Base-by-base conservation (phyloP, 2,113 vertebrate species). In the Anthoscopus minutus region DNA sequence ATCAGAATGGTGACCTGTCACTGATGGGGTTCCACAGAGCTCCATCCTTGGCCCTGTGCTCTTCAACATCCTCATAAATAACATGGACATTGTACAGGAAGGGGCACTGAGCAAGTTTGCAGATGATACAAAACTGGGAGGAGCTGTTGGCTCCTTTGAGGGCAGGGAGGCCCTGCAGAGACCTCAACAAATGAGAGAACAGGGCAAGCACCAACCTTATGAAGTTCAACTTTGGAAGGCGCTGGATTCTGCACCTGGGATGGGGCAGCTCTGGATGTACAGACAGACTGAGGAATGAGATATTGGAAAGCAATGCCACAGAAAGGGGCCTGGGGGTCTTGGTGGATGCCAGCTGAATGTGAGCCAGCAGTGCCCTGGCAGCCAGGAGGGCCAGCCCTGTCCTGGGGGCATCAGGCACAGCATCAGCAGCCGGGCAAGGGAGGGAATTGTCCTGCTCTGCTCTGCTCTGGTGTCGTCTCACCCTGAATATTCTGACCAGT, bases 281-380 rank as follows among this genome's bases (percentile, higher is more conserved):
- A 0, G 20, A 44, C 27, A 27, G 37, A 53, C 15, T 54, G 15
- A 1, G 15, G 28, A 86, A 61, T 38, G 33, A 38, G 13, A 20
- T 9, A 2, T 22, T 51, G 54, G 33, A 60, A 60, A 77, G 27
- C 11, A 33, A 14, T 0, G 1, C 45, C 1, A 1, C 2, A 4
- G 37, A 60, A 77, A 44, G 11, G 3, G 15, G 5, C 12, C 9
- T 15, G 22, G 14, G 17, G 0, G 13, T 51, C 37, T 31, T 51
- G 45, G 17, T 22, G 0, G 0, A 9, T 18, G 7, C 3, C 6
- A 37, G 11, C 15, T 51, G 11, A 37, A 37, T 8, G 1, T 44
- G 9, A 67, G 27, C 13, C 13, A 74, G 35, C 31, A 76, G 51
- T 58, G 82, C 31, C 71, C 44, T 50, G 82, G 71, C 20, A 58